Evolutionary conservation across 2,797 vertebrate species (phyloP).

Genomic region (Phalanger gymnotis): DNA sequence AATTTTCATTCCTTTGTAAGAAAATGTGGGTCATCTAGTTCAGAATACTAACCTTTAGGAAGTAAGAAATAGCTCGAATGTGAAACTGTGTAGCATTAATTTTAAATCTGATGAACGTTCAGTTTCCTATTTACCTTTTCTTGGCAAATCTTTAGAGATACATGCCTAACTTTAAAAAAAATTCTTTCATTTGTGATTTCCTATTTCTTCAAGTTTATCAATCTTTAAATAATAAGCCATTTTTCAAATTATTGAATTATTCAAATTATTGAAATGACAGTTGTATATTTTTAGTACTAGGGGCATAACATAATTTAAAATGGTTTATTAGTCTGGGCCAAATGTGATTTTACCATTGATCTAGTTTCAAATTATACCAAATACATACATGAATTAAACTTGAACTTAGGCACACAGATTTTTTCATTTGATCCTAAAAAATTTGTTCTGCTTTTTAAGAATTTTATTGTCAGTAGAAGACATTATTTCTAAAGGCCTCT

Average conservation of each 20-base stretch:
- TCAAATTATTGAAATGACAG: too few relatives aligned
- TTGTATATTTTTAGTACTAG: constrained; percentile 13
- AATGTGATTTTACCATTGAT: constrained; percentile 5
- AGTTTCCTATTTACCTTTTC: constrained; percentile 33
- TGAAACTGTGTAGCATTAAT: constrained; percentile 12
- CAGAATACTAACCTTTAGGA: constrained; percentile 22
- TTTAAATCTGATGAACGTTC: constrained; percentile 15
- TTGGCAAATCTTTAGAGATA: constrained; percentile 17
- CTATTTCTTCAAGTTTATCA: constrained; percentile 16
- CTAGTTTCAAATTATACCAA: not conserved
- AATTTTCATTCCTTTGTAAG: not conserved
- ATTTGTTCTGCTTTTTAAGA: constrained; percentile 27
- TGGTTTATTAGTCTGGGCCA: not conserved
- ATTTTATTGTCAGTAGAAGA: not conserved
- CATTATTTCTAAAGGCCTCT: not conserved
- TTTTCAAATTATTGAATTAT: too few relatives aligned
- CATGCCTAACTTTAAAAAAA: constrained; percentile 1
- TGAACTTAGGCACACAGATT: not conserved
- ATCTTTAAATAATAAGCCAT: not conserved
- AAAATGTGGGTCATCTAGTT: not conserved
- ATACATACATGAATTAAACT: not conserved
- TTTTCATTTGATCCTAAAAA: constrained; percentile 35
- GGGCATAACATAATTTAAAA: not conserved
- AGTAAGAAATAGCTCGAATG: not conserved
- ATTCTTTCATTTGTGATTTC: constrained; percentile 26